These are phyloP conservation scores for Cyphomyrus discorhynchus DNA, from an alignment of 2,113 vertebrate species.

Conservation along the genomic window DNA sequence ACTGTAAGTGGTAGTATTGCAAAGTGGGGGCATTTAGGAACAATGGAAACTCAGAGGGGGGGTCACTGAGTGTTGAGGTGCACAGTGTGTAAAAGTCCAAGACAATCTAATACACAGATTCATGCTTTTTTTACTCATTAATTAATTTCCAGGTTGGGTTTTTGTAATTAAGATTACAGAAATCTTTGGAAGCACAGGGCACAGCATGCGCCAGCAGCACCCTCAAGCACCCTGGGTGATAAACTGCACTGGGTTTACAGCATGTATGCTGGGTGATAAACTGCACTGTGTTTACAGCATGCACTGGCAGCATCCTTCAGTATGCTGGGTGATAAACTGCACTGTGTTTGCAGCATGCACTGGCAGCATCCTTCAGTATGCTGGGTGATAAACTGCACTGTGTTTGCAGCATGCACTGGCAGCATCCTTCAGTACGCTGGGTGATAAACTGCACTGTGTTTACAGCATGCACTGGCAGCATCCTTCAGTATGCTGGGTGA, in stretches of 20 bases:
- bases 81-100: neutral
- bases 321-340: too few species aligned
- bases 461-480: too few species aligned
- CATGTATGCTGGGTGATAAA: neutral
- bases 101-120: neutral
- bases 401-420: too few species aligned
- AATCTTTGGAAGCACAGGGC: neutral
- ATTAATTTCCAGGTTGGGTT: neutral
- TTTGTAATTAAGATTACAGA: neutral
- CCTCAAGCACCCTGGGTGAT: neutral
- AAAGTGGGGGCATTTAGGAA: neutral
- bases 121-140: neutral
- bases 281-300: too few species aligned
- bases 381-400: too few species aligned
- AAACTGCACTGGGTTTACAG: neutral
- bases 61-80: too few species aligned
- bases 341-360: too few species aligned
- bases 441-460: too few species aligned
- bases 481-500: accelerated
- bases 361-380: accelerated
- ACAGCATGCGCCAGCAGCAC: neutral
- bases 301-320: too few species aligned
- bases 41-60: neutral
- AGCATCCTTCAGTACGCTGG: too few species aligned
- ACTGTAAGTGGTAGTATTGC: neutral